Evolutionary conservation across 2,113 vertebrate genomes (phyloP).

Genomic region (Sebastes schlegelii): DNA sequence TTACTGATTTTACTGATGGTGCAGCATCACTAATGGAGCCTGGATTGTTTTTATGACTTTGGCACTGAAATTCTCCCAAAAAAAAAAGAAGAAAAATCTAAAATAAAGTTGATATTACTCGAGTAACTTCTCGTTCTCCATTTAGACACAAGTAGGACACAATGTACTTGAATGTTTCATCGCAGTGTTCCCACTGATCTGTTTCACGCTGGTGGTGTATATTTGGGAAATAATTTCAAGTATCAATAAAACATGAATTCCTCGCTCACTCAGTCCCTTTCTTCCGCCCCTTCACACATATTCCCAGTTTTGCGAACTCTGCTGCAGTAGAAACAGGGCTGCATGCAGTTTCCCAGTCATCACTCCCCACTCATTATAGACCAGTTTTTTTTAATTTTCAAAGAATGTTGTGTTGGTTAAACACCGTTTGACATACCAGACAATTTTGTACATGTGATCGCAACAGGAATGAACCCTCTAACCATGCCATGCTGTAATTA

Average conservation of each 20-base stretch:
- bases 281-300: constrained; percentile 21
- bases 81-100: background rate
- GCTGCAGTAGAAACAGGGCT: background rate
- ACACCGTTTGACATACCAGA: constrained; percentile 27
- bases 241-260: constrained; percentile 44
- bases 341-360: background rate
- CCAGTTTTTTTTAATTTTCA: background rate
- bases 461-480: constrained; percentile 5
- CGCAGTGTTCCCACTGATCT: background rate
- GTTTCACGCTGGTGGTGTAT: background rate
- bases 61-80: too few species aligned
- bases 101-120: background rate
- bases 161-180: background rate
- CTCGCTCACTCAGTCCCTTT: constrained; percentile 28
- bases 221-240: constrained; percentile 27
- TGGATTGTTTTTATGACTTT: background rate
- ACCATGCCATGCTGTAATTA: background rate
- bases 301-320: background rate
- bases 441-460: background rate
- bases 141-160: constrained; percentile 9
- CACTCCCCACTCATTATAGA: constrained; percentile 14
- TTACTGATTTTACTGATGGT: background rate
- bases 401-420: constrained; percentile 17
- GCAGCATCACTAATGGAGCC: background rate
- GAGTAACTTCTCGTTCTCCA: background rate